These are phyloP conservation scores for Semnornis frantzii DNA, from an alignment of 2,113 vertebrate species.

Conservation along the genomic window DNA sequence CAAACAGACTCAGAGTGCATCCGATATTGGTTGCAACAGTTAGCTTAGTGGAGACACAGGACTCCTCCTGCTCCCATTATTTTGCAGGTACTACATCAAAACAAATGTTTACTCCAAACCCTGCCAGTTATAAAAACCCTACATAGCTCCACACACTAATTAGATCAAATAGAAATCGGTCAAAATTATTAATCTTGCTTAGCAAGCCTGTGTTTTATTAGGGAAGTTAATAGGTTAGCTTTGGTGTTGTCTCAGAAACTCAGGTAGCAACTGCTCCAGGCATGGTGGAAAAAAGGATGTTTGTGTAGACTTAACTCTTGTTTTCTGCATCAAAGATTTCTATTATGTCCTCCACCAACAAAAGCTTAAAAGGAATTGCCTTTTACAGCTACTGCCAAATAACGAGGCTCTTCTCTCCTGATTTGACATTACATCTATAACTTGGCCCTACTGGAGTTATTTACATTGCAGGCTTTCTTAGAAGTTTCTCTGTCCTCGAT, in stretches of 20 bases:
- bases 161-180: background rate
- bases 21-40: background rate
- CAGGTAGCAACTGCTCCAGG: background rate
- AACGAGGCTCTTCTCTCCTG: background rate
- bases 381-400: background rate
- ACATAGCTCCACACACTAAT: background rate
- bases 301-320: background rate
- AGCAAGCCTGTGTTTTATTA: background rate
- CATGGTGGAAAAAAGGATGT: background rate
- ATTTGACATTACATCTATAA: background rate
- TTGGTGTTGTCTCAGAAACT: background rate
- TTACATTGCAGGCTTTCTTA: background rate
- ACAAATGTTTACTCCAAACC: background rate
- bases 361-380: background rate
- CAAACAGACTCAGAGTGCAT: background rate
- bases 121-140: background rate
- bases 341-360: background rate
- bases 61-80: background rate
- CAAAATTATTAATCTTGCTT: background rate
- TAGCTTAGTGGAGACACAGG: background rate
- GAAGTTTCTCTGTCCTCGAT: background rate
- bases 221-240: background rate
- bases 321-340: background rate
- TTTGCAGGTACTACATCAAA: background rate
- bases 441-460: background rate